Evolutionary conservation across 1,140 invertebrate genomes (phyloP), one percentile per base, ranked within the genome.

Genomic region (Atopsyche davidsoni): DNA sequence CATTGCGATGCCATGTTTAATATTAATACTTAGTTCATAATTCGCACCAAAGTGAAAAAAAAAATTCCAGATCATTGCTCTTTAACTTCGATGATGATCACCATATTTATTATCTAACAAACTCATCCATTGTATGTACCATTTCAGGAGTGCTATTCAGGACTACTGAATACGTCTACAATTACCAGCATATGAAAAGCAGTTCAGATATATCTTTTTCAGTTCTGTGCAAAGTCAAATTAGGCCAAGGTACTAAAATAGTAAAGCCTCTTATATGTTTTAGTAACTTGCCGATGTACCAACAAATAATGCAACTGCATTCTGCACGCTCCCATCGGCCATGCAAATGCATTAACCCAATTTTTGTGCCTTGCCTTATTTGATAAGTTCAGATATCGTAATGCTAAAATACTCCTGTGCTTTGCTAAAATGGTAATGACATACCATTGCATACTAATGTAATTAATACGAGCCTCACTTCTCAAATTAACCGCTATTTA

Each of bases 191-290:
- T 63, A 64, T 59, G 66, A 69, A 58, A 64, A 61, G 65, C 59
- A 68, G 67, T 63, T 64, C 68, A 35, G 69, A 72, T 62, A 61
- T 72, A 64, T 68, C 62, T 60, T 63, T 73, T 53, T 72, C 69
- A 60, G 62, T 75, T 62, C 70, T 66, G 64, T 73, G 72, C 70
- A 75, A 75, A 73, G 59, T 75, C 58, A 66, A 70, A 68, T 68
- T 75, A 75, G 72, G 72, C 70, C 68, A 71, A 74, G 72, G 72
- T 73, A 73, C 64, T 61, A 36, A 44, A 50, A 43, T 54, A 53
- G 32, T 46, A 17, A 47, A 39, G 38, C 40, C 49, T 49, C n/a
- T 18, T 23, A 19, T 41, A 49, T 45, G 43, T 46, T 17, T 4
- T 28, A 21, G 25, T n/a, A n/a, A n/a, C n/a, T n/a, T n/a, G n/a